A percentile compares a stretch with the other conserved stretches of the same genome.
Conservation (phyloP, 2,113 vertebrate species). For the Ptyas mucosa region DNA sequence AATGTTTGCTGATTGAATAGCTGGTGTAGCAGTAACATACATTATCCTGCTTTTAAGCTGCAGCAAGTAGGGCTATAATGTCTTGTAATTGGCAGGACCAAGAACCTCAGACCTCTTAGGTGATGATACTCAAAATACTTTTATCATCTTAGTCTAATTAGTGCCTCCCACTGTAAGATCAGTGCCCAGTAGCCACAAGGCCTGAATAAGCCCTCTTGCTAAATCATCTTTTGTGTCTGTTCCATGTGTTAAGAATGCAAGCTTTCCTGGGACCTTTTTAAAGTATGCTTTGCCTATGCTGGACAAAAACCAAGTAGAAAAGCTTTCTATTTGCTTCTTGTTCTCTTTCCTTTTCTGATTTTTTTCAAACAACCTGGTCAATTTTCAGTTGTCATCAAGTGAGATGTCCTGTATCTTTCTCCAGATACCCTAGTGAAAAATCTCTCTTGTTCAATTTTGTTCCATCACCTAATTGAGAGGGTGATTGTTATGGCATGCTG, state of each 20-base stretch:
- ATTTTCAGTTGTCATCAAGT: background rate
- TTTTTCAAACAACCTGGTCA: constrained; percentile 7
- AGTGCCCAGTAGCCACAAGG: background rate
- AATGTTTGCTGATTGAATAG: background rate
- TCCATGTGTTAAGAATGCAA: background rate
- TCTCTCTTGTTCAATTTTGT: background rate
- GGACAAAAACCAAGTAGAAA: background rate
- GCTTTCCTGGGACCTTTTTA: background rate
- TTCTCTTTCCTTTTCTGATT: constrained; percentile 35
- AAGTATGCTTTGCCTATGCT: background rate
- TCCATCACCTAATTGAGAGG: background rate
- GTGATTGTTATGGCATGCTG: background rate
- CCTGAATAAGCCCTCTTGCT: background rate
- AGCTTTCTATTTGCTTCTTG: background rate
- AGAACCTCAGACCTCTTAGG: background rate
- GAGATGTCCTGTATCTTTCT: background rate
- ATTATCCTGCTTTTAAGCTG: background rate
- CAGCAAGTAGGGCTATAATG: background rate
- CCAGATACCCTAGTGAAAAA: background rate
- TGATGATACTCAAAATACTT: background rate
- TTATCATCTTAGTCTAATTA: background rate
- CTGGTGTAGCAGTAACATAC: background rate
- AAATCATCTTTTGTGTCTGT: background rate
- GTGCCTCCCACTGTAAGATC: too few species aligned
- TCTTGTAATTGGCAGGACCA: background rate